Base-by-base conservation (phyloP, 2,888 invertebrate species). In the Lochmaea capreae region DNA sequence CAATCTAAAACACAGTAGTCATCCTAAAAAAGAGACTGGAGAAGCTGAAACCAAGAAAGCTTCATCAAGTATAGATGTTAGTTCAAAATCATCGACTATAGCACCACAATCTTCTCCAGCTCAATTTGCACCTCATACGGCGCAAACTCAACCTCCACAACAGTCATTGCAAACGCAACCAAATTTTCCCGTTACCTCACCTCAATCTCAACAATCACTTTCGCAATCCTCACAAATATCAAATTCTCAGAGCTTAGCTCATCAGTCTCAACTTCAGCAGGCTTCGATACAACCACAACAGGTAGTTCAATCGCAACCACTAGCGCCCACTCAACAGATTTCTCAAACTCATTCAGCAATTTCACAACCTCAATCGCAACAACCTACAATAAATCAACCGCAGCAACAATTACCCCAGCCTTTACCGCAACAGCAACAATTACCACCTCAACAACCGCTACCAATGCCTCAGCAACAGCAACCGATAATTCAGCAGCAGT, bases 1-100 rank as follows among this genome's bases (percentile, higher is more conserved):
- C 77, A 90, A 90, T 76, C 87, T 90, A 71, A 90, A 90, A 42
- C 89, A 90, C 75, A 89, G 89, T 4, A 83, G 81, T 67, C 89
- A 89, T 82, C 89, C 87, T 6, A 85, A 86, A 71, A 85, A 85
- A 69, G 85, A 86, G 11, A 58, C 80, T 1, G 72, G 67, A n/a
- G 81, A 81, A 59, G 65, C 57, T 12, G 81, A 81, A 57, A 75
- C 82, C 66, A 82, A 84, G 72, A 81, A 84, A 77, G 80, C 80
- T 59, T 59, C 82, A 42, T 80, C 83, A 57, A 80, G 79, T 75
- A 77, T 81, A 57, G 82, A 85, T 72, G 78, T 83, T 72, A 79
- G 80, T 65, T 22, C 74, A 42, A 59, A 70, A 71, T 43, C 77
- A 72, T 66, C 74, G 42, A 42, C 76, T 67, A 73, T 72, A 22